Evolutionary conservation across 2,888 invertebrate genomes (phyloP).

Genomic region (Sesia bembeciformis): DNA sequence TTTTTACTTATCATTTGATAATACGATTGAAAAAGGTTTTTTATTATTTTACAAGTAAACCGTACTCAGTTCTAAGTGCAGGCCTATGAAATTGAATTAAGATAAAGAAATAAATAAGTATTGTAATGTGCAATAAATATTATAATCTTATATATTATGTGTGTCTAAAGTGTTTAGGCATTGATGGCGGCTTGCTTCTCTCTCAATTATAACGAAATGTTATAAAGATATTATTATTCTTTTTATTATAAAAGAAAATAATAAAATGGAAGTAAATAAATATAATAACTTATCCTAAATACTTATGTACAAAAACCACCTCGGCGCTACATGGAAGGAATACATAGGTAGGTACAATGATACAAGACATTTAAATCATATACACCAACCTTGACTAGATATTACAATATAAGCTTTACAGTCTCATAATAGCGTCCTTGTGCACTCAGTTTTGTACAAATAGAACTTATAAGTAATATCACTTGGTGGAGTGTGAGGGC

Average conservation of each 20-base stretch:
- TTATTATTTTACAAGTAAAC: too few species aligned
- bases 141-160: too few species aligned
- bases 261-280: conserved; percentile 66
- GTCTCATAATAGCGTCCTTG: conserved; percentile 55
- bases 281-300: conserved; percentile 56
- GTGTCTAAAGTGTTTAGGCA: too few species aligned
- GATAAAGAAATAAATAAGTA: too few species aligned
- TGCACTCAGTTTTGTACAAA: conserved; percentile 59
- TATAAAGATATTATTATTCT: conserved; percentile 1
- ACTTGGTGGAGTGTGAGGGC: conserved; percentile 36
- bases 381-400: conserved; percentile 45
- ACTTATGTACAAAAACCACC: conserved; percentile 51
- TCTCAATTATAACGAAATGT: not conserved
- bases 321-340: conserved; percentile 53
- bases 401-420: conserved; percentile 32
- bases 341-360: conserved; percentile 18
- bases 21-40: too few species aligned
- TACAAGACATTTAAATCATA: conserved; percentile 21
- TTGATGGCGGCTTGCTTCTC: too few species aligned
- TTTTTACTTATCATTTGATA: too few species aligned
- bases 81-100: too few species aligned
- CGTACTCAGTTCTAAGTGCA: too few species aligned
- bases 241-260: conserved; percentile 62
- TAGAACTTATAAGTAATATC: conserved; percentile 66
- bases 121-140: too few species aligned